Evolutionary conservation across 2,888 invertebrate species (phyloP), one percentile per base, ranked within the genome.

Genomic region (Apamea crenata): DNA sequence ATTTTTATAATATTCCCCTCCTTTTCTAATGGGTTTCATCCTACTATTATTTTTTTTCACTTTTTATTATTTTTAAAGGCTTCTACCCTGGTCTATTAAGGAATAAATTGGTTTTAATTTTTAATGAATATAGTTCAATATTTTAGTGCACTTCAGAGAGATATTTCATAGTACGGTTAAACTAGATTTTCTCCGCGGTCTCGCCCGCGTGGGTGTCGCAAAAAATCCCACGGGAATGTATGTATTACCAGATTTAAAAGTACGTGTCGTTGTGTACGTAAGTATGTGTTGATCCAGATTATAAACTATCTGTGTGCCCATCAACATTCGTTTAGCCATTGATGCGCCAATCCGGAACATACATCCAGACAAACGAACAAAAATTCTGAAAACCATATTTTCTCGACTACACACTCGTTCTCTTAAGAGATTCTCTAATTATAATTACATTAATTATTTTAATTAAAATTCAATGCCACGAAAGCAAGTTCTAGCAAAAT

Each of bases 401-500:
- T 47, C 47, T 53, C 21, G 53, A 53, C 53, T 21, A 6, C 18
- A 53, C 21, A 53, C 7, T 21, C 21, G 53, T 53, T 36, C 36
- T 36, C 36, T 36, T 36, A 36, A 36, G 36, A 36, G 36, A 36
- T 36, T 36, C 36, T 36, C 36, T 36, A 36, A 36, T 36, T 40
- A 40, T 40, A 40, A 40, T 40, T 40, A 40, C 7, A 7, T 36
- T 25, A 40, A 25, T 5, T 40, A 29, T 73, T 47, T 65, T 65
- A 36, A 74, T 74, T 36, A 1, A 40, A 67, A 68, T 21, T 50
- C 8, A 50, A 36, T 36, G 36, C 5, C 50, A 50, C 7, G 40
- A 68, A 66, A 74, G 50, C 74, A 53, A 29, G 68, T 53, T 50
- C 67, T 36, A 50, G 50, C 68, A 50, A 29, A 53, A 67, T 50